phyloP scores from a whole-genome alignment of 2,888 invertebrate species.

The Ommatoiulus sabulosus region DNA sequence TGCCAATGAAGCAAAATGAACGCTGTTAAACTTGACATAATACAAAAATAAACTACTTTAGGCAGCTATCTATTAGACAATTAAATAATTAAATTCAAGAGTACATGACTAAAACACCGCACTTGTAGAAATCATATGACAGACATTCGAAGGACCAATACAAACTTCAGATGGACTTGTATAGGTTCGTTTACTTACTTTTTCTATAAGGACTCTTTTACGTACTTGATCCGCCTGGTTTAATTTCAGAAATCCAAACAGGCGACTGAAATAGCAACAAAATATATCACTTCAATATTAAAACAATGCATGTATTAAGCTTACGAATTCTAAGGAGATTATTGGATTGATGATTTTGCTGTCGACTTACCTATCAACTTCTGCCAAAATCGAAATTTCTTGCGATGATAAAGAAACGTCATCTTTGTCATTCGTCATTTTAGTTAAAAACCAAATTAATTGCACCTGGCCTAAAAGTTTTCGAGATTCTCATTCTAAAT shows the following conservation, averaged over 20 bases:
- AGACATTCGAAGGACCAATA: neutral
- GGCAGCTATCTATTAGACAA: neutral
- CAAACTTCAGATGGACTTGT: neutral
- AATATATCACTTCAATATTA: constrained; percentile 50
- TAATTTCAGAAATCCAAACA: constrained; percentile 50
- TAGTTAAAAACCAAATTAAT: constrained; percentile 44
- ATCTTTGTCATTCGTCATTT: constrained; percentile 60
- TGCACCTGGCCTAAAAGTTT: constrained; percentile 50
- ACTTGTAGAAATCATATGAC: neutral
- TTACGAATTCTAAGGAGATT: constrained; percentile 18
- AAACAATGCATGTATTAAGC: constrained; percentile 27
- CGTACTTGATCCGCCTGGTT: constrained; percentile 34
- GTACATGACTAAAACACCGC: neutral
- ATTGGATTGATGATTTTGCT: neutral
- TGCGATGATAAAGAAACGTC: constrained; percentile 75
- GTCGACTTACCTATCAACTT: constrained; percentile 83
- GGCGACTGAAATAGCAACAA: constrained; percentile 53
- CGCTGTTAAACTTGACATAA: neutral
- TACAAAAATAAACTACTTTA: neutral
- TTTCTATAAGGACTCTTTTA: constrained; percentile 42
- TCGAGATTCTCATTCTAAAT: constrained; percentile 45
- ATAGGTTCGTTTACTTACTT: constrained; percentile 31
- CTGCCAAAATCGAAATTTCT: constrained; percentile 86
- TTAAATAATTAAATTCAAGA: neutral
- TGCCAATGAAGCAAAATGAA: constrained; percentile 62